These are phyloP conservation scores for Verasper variegatus DNA, from an alignment of 2,113 vertebrate genomes.

Conservation along the genomic window DNA sequence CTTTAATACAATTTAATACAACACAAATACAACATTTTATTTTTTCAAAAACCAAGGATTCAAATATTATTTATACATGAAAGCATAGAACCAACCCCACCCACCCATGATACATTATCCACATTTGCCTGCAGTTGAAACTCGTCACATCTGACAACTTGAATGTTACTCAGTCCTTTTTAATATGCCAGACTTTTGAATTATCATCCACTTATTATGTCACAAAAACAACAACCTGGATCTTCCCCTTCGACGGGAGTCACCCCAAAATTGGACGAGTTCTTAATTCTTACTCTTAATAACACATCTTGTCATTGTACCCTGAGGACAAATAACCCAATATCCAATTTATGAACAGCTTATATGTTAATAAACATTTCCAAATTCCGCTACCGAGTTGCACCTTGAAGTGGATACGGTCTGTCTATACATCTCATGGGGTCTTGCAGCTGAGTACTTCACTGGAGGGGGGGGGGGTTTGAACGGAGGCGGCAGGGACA, in stretches of 20 bases:
- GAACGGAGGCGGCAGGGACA: constrained; percentile 77
- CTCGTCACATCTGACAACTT: background rate
- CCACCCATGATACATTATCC: too few species aligned
- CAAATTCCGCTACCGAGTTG: constrained; percentile 20
- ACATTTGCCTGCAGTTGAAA: background rate
- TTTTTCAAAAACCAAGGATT: background rate
- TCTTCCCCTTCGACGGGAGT: too few species aligned
- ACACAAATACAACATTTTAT: background rate
- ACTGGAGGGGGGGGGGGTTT: constrained; percentile 82
- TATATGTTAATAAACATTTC: background rate
- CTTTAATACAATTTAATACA: background rate
- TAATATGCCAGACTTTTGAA: too few species aligned
- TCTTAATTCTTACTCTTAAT: too few species aligned
- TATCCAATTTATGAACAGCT: background rate
- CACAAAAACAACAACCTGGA: too few species aligned
- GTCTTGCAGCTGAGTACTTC: constrained; percentile 66
- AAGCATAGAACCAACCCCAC: background rate
- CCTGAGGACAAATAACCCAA: background rate
- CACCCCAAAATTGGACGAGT: too few species aligned
- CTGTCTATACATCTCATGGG: background rate
- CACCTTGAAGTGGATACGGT: constrained; percentile 42
- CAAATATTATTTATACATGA: background rate
- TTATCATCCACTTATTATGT: too few species aligned
- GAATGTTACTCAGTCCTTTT: too few species aligned
- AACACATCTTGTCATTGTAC: too few species aligned